Percentiles rank a stretch among this genome's conserved stretches.
These are phyloP conservation scores for Coptotermes formosanus DNA, from an alignment of 1,140 invertebrate species.

Conservation along the genomic window DNA sequence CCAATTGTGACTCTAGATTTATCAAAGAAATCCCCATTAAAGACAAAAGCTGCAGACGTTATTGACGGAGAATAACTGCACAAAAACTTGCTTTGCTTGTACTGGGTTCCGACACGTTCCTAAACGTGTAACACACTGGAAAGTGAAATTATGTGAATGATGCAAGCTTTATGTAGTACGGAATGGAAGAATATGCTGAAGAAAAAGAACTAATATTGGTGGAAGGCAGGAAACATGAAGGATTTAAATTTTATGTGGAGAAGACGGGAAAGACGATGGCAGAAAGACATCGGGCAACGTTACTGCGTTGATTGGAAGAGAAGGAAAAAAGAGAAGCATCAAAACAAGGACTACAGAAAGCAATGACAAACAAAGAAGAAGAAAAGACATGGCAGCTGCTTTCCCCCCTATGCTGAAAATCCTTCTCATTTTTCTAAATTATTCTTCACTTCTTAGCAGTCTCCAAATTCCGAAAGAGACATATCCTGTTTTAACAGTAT, in stretches of 20 bases:
- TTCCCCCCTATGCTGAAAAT: background rate
- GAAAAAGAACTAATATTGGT: no score
- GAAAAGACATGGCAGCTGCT: background rate
- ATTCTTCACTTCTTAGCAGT: background rate
- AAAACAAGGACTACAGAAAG: background rate
- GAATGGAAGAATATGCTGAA: no score
- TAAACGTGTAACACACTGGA: no score
- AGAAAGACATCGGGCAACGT: background rate
- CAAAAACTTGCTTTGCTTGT: no score
- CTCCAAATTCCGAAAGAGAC: background rate
- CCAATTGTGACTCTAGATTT: no score
- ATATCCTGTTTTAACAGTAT: background rate
- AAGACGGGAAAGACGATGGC: background rate
- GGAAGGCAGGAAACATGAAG: no score
- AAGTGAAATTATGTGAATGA: no score
- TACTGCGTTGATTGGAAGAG: background rate
- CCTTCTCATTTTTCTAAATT: background rate
- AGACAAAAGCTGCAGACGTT: no score
- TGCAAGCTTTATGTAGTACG: no score
- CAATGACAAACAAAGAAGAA: background rate
- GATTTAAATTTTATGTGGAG: background rate
- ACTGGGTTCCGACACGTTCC: no score
- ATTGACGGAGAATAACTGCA: no score
- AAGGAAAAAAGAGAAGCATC: background rate
- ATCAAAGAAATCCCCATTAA: no score